Percentiles rank a stretch among this genome's conserved stretches.
Evolutionary conservation across 2,797 vertebrate genomes (phyloP).

Genomic region (Poecilia picta): DNA sequence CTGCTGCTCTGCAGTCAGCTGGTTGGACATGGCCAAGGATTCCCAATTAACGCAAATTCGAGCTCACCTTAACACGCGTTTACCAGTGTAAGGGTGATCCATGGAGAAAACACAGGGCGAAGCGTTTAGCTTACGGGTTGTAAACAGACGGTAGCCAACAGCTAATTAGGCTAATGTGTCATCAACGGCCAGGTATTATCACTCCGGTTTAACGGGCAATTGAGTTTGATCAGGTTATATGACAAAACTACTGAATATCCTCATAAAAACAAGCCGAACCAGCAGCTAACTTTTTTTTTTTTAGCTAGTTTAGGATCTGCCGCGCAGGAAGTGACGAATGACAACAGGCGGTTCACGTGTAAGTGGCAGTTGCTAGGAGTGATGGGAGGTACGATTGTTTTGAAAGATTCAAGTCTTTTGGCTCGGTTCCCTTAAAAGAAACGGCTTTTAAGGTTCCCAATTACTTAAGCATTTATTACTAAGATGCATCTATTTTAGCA

Average conservation of each 20-base stretch:
- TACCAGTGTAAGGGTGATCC: neutral
- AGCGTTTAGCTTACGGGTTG: neutral
- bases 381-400: neutral
- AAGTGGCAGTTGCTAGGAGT: neutral
- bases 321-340: constrained; percentile 74
- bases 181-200: neutral
- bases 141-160: neutral
- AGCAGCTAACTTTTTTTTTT: neutral
- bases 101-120: neutral
- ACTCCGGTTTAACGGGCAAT: neutral
- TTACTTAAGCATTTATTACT: neutral
- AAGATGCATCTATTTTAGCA: neutral
- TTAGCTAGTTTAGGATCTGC: constrained; percentile 5
- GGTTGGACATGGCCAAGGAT: constrained; percentile 81
- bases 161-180: constrained; percentile 38
- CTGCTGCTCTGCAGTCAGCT: constrained; percentile 90
- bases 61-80: neutral
- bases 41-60: neutral
- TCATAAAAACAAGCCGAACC: accelerated
- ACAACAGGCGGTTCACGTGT: constrained; percentile 61
- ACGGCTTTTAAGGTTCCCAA: neutral
- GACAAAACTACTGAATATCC: neutral
- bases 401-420: neutral
- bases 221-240: accelerated
- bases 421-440: neutral